Evolutionary conservation across 2,888 invertebrate species (phyloP), one percentile per base, ranked within the genome.

Genomic region (Tholera decimalis): DNA sequence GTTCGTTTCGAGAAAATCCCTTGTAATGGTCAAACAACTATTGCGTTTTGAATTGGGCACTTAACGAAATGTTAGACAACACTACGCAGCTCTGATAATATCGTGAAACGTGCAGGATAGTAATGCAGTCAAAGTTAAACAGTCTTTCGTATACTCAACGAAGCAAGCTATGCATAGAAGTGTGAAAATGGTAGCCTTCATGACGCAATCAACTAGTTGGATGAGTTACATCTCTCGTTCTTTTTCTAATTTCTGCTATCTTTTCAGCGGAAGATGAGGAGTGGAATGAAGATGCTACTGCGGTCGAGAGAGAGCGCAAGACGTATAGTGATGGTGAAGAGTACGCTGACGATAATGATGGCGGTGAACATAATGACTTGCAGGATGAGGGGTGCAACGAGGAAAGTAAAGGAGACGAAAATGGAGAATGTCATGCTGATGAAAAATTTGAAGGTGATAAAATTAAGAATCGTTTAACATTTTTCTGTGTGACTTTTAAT

Each of bases 261-360:
- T 81, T 85, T 83, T 24, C 83, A 94, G 94, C 93, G 54, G 95
- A 93, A 72, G 95, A 95, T 76, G 95, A 95, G 50, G 95, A 93
- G 73, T 95, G 94, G 95, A 87, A 83, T 58, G 92, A 91, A 59
- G 89, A 88, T 39, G 79, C 77, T 49, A 77, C 82, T 22, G 80
- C 77, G 7, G 81, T 72, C 3, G 76, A 68, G 6, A 83, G 81
- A 18, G 85, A 43, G 24, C 49, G 22, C 18, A 87, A 64, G 77
- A 61, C 54, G 73, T 62, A 77, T 22, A 83, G 82, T 60, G 83
- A 79, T 9, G 69, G 79, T n/a, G 73, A 71, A 18, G 85, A 73
- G 24, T 81, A 82, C 6, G 84, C 79, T 8, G 85, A 79, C 5
- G 77, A 84, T 9, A 85, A 85, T 20, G 85, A 63, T 20, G 69